phyloP scores from a whole-genome alignment of 2,113 vertebrate species.

The Nymphicus hollandicus region DNA sequence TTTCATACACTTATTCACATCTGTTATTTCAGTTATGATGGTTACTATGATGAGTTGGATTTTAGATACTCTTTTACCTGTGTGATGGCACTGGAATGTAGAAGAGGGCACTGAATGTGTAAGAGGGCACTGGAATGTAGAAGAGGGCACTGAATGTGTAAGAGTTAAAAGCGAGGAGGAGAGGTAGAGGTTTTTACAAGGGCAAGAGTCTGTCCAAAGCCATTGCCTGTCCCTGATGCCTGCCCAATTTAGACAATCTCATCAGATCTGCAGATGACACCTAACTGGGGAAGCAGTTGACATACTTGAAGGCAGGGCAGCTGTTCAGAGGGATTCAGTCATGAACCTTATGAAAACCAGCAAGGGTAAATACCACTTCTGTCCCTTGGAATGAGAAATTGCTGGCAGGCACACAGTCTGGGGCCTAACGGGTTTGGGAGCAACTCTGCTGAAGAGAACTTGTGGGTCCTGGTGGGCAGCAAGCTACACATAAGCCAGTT shows the following conservation, averaged over 20 bases:
- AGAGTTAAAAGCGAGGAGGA: background rate
- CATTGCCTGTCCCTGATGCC: background rate
- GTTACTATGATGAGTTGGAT: background rate
- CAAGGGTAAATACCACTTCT: background rate
- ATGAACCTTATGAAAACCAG: background rate
- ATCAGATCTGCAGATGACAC: background rate
- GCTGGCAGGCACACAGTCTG: background rate
- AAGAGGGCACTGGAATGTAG: background rate
- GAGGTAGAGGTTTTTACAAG: background rate
- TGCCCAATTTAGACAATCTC: background rate
- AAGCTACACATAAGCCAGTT: background rate
- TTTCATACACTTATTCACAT: background rate
- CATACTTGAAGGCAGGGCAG: background rate
- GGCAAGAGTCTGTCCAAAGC: background rate
- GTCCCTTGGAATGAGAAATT: background rate
- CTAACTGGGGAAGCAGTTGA: fast-evolving
- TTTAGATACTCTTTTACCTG: background rate
- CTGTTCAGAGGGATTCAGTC: background rate
- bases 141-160: background rate
- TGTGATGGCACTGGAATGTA: background rate
- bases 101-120: background rate
- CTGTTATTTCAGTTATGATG: background rate
- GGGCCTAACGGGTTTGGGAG: background rate
- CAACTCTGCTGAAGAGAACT: background rate
- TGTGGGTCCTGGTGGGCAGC: background rate